These are phyloP conservation scores for Leptocoma aspasia DNA, from an alignment of 2,113 vertebrate genomes.

Conservation along the genomic window DNA sequence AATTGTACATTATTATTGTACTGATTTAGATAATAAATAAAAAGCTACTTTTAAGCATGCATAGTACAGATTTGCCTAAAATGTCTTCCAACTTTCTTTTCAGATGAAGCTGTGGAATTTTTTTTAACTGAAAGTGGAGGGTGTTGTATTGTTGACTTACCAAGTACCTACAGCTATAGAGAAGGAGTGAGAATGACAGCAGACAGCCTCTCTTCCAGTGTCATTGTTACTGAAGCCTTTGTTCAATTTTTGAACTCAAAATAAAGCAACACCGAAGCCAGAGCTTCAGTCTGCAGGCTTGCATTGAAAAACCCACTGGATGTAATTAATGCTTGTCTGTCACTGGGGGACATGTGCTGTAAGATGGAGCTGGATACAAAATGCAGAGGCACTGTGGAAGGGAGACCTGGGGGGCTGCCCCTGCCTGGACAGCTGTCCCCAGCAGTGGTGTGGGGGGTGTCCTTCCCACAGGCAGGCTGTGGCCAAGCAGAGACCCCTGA, in stretches of 20 bases:
- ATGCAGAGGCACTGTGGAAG: not conserved
- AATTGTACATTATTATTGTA: not conserved
- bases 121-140: not conserved
- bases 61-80: not conserved
- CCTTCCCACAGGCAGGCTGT: not conserved
- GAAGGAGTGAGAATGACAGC: not conserved
- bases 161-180: not conserved
- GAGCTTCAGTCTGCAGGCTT: not conserved
- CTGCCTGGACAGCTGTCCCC: not conserved
- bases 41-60: not conserved
- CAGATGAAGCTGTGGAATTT: not conserved
- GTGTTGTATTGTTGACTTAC: not conserved
- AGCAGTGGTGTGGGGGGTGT: not conserved
- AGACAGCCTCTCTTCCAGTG: not conserved
- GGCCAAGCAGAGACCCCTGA: not conserved
- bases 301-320: not conserved
- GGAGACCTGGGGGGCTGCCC: not conserved
- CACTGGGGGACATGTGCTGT: accelerated
- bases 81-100: not conserved
- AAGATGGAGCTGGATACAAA: not conserved
- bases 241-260: not conserved
- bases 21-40: not conserved
- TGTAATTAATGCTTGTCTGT: not conserved
- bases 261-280: not conserved
- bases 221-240: not conserved